Evolutionary conservation across 2,797 vertebrate species (phyloP).

Genomic region (Crypturellus tataupa): DNA sequence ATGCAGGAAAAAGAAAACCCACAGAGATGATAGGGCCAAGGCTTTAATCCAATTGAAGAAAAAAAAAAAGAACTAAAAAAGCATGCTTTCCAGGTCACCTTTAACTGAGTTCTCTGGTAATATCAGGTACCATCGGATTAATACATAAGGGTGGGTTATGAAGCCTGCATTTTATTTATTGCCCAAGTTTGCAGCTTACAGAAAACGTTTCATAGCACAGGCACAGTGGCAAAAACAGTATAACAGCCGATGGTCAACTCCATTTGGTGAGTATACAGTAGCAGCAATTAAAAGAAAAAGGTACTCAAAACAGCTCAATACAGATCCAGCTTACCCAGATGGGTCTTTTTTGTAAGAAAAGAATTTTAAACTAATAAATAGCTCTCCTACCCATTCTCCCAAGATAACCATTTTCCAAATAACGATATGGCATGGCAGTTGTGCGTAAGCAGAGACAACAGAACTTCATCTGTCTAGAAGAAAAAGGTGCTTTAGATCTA

Average conservation of each 20-base stretch:
- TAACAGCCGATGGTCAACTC: slow-evolving; percentile 85
- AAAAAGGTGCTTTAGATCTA: slow-evolving; percentile 50
- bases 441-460: slow-evolving; percentile 69
- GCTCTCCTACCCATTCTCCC: slow-evolving; percentile 33
- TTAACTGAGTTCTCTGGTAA: slow-evolving; percentile 19
- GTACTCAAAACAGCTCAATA: slow-evolving; percentile 72
- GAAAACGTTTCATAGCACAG: slow-evolving; percentile 86
- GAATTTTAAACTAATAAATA: slow-evolving; percentile 67
- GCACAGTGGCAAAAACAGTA: slow-evolving; percentile 96
- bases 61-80: neutral
- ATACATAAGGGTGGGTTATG: neutral
- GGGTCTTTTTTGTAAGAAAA: slow-evolving; percentile 66
- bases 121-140: neutral
- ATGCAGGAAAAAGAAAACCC: too few relatives aligned
- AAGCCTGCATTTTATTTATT: slow-evolving; percentile 80
- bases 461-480: slow-evolving; percentile 40
- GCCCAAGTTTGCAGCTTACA: slow-evolving; percentile 86
- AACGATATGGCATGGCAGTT: slow-evolving; percentile 69
- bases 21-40: too few relatives aligned
- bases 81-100: slow-evolving; percentile 43
- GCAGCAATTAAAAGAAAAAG: slow-evolving; percentile 81
- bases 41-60: too few relatives aligned
- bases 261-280: slow-evolving; percentile 80
- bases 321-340: slow-evolving; percentile 68
- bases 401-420: slow-evolving; percentile 48